phyloP scores from a whole-genome alignment of 2,113 vertebrate genomes.

The Myiagra hebetior region DNA sequence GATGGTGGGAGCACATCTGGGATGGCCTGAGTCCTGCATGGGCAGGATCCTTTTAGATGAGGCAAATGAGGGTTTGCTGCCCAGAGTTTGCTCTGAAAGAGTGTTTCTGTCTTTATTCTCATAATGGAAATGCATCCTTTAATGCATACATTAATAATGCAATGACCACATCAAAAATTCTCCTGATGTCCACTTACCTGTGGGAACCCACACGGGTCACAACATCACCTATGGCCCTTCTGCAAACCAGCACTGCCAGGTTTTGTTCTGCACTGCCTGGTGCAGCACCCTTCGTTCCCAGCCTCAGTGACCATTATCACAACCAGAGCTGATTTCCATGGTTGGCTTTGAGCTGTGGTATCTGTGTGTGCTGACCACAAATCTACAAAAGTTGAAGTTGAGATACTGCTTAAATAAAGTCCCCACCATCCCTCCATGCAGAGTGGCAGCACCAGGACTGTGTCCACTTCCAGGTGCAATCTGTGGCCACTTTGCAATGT shows the following conservation, averaged over 20 bases:
- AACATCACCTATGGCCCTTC: background rate
- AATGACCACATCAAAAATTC: background rate
- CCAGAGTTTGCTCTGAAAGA: background rate
- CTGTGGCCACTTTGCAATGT: background rate
- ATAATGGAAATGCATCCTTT: background rate
- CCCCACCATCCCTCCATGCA: background rate
- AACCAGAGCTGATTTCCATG: background rate
- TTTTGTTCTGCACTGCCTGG: background rate
- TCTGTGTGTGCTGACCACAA: background rate
- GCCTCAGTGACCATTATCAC: background rate
- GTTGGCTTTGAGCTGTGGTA: background rate
- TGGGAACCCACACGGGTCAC: background rate
- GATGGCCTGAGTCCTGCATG: background rate
- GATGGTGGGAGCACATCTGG: background rate
- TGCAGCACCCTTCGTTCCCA: background rate
- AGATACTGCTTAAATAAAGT: background rate
- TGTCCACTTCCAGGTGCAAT: background rate
- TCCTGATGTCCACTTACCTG: background rate
- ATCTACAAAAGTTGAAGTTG: background rate
- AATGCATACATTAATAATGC: background rate
- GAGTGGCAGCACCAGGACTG: background rate
- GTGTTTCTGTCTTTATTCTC: background rate
- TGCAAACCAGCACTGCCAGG: accelerated
- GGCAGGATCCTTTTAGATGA: background rate
- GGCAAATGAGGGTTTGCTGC: background rate